Evolutionary conservation across 2,797 vertebrate genomes (phyloP), one percentile per base, ranked within the genome.

Genomic region (Hydrolagus colliei): DNA sequence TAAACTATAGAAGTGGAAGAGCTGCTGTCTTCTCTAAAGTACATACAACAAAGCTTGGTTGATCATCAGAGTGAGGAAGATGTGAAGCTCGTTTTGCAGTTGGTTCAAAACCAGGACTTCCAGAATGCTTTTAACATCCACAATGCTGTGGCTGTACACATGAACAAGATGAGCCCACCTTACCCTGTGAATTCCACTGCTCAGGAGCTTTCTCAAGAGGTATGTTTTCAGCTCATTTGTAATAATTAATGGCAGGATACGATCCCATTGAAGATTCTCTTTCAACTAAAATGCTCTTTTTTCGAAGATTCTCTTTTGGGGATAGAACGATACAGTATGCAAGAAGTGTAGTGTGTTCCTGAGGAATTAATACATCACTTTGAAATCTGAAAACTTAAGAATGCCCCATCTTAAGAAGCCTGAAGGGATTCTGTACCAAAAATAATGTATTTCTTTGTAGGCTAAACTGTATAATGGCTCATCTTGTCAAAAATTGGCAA

Each of bases 31-130:
- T 98, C 97, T 18, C 93, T 99, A 91, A 98, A 97, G 91, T 96
- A 98, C 89, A 95, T 98, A 88, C 96, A 96, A 52, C 94, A 97
- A 86, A 90, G 95, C 88, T 92, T 99, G 91, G 91, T 95, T 72
- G 98, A 99, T 91, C 92, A 95, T 89, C 97, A 99, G 93, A 99
- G 97, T 93, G 96, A 98, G 91, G 96, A 95, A 86, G 98, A 99
- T 89, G 90, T 99, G 68, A 93, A 95, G 86, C 90, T 98, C 88
- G 96, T 99, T 88, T 94, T 98, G 87, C 94, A 98, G 72, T 96
- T 99, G 86, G 94, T 98, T 86, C 97, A 98, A 90, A 98, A 98
- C 91, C 92, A 91, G 78, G 97, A 98, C 91, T 99, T 99, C 92
- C 97, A 98, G 93, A 96, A 96, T 88, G 97, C 98, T 0, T 96